These are phyloP conservation scores for Diabrotica undecimpunctata DNA, from an alignment of 1,140 invertebrate genomes.

Conservation along the genomic window DNA sequence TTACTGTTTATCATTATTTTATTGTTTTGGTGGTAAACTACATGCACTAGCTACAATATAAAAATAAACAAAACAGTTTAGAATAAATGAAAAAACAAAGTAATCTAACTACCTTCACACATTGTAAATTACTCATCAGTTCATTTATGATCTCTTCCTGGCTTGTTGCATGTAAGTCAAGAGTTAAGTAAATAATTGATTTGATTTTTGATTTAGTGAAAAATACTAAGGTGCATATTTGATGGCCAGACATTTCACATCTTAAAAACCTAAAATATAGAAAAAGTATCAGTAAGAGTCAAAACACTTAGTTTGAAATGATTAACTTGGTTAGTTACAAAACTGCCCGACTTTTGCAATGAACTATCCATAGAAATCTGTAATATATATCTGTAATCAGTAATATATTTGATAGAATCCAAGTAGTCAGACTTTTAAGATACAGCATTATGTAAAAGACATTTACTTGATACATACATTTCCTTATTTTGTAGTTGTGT, in stretches of 20 bases:
- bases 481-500: slow-evolving; percentile 27
- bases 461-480: slow-evolving; percentile 23
- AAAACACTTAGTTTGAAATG: no score
- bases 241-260: slow-evolving; percentile 18
- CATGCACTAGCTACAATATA: background rate
- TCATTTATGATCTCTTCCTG: slow-evolving; percentile 28
- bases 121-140: slow-evolving; percentile 24
- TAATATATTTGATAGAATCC: no score
- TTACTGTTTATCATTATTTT: no score
- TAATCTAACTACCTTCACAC: slow-evolving; percentile 21
- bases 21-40: no score
- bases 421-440: no score
- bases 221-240: slow-evolving; percentile 28
- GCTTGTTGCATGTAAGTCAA: slow-evolving; percentile 25
- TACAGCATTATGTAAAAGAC: no score
- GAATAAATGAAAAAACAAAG: background rate
- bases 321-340: no score
- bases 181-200: slow-evolving; percentile 25
- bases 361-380: no score
- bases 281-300: background rate
- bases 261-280: slow-evolving; percentile 25
- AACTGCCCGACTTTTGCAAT: no score
- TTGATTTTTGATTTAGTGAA: slow-evolving; percentile 33
- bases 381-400: no score
- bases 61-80: no score